These are phyloP conservation scores for Phoenicopterus ruber DNA, from an alignment of 2,113 vertebrate species.

Conservation along the genomic window DNA sequence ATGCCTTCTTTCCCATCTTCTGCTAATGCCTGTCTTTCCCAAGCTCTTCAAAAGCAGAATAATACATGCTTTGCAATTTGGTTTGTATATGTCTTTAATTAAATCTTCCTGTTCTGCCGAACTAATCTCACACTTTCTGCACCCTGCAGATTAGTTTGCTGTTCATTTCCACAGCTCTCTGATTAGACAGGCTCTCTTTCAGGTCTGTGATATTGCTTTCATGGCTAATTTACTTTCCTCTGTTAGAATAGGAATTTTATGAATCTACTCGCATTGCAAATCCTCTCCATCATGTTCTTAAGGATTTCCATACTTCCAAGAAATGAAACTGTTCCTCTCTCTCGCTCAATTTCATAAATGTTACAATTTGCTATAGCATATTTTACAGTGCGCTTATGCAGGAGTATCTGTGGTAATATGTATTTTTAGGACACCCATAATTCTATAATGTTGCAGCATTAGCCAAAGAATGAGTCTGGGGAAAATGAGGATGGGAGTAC, in stretches of 20 bases:
- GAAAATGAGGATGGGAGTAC: background rate
- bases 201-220: slow-evolving; percentile 22
- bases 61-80: background rate
- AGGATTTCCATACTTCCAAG: background rate
- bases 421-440: background rate
- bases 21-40: background rate
- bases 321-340: background rate
- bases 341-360: background rate
- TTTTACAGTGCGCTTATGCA: background rate
- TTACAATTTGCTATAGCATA: background rate
- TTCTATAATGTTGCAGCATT: background rate
- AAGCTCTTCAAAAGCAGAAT: background rate
- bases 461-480: background rate
- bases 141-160: background rate
- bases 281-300: background rate
- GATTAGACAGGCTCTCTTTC: slow-evolving; percentile 1
- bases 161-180: background rate
- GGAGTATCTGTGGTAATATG: background rate
- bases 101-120: slow-evolving; percentile 22
- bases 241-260: slow-evolving; percentile 22
- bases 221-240: slow-evolving; percentile 10
- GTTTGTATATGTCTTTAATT: slow-evolving; percentile 20
- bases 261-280: background rate
- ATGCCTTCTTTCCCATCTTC: background rate
- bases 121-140: slow-evolving; percentile 22